Evolutionary conservation across 2,888 invertebrate genomes (phyloP).

Genomic region (Drosophila algonquin): DNA sequence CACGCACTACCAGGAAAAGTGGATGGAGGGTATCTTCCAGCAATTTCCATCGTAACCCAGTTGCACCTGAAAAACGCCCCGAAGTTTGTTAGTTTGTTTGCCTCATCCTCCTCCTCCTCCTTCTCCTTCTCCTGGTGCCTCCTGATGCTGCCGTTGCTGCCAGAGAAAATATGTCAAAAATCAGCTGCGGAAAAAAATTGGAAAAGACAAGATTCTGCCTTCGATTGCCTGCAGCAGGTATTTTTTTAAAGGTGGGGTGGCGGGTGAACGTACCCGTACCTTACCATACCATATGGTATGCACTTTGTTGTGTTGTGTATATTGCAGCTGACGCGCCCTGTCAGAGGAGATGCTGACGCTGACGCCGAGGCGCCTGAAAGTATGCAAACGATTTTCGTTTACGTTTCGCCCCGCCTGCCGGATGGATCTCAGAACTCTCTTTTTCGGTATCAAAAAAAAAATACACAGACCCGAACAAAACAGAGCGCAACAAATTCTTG

Average conservation of each 20-base stretch:
- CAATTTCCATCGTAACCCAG: constrained; percentile 63
- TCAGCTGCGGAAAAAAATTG: constrained; percentile 51
- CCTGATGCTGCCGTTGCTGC: constrained; percentile 13
- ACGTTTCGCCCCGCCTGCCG: constrained; percentile 34
- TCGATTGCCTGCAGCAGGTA: constrained; percentile 67
- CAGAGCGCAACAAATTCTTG: not conserved
- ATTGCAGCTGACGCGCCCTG: constrained; percentile 53
- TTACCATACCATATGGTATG: constrained; percentile 27
- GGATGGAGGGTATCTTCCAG: constrained; percentile 21
- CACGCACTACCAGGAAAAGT: not conserved
- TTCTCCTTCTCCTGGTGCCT: not conserved
- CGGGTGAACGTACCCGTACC: not conserved
- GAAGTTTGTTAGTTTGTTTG: constrained; percentile 64
- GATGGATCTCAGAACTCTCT: constrained; percentile 26
- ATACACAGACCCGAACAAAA: not conserved
- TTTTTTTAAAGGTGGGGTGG: constrained; percentile 17
- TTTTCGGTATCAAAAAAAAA: constrained; percentile 36
- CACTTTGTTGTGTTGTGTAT: constrained; percentile 37
- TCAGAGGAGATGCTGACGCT: constrained; percentile 56
- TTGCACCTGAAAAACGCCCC: constrained; percentile 62
- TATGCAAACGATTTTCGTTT: constrained; percentile 50
- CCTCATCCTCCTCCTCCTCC: constrained; percentile 16
- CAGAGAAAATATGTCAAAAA: constrained; percentile 78
- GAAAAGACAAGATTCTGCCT: constrained; percentile 40
- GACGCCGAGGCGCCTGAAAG: constrained; percentile 49